Evolutionary conservation across 23 tunicate species (phyloP), one percentile per base, ranked within the genome.

Genomic region (Diplosoma virens): DNA sequence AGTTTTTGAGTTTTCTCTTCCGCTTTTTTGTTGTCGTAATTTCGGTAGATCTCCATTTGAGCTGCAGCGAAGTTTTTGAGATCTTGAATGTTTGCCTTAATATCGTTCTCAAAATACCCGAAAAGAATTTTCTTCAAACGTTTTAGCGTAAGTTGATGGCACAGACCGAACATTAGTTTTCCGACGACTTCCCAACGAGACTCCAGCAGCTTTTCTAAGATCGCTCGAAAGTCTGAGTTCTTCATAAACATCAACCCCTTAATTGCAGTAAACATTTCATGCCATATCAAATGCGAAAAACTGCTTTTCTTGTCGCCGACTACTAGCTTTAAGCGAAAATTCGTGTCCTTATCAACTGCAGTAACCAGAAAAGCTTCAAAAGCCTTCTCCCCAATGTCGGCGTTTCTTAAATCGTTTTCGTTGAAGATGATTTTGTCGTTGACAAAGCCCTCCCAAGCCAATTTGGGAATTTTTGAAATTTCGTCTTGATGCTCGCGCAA

Each of bases 201-300:
- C 23, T 55, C 23, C 4, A 55, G 61, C 23, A 55, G 23, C 23
- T 55, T n/a, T 25, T 24, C 25, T 25, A 55, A 55, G 4, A 17
- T 4, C 5, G 17, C 23, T 4, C 23, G 23, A 4, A 55, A 18
- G n/a, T 55, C 61, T 9, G 23, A 11, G 23, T 24, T 4, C 23
- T 9, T 9, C 61, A 9, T 9, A 25, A 9, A 55, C 61, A 55
- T 55, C 23, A 55, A 24, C 5, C 61, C 61, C 61, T 9, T 55
- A 55, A 55, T 55, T 4, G 61, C 61, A n/a, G 61, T 55, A 55
- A 55, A 55, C 61, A 55, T 55, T n/a, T 55, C 61, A n/a, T 55
- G 61, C 61, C 61, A 55, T 17, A 55, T 55, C 22, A 55, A 55
- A 55, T 55, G 61, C 17, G 61, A 55, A 55, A 55, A 55, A 55